phyloP scores from a whole-genome alignment of 2,113 vertebrate genomes.

The Meriones unguiculatus region DNA sequence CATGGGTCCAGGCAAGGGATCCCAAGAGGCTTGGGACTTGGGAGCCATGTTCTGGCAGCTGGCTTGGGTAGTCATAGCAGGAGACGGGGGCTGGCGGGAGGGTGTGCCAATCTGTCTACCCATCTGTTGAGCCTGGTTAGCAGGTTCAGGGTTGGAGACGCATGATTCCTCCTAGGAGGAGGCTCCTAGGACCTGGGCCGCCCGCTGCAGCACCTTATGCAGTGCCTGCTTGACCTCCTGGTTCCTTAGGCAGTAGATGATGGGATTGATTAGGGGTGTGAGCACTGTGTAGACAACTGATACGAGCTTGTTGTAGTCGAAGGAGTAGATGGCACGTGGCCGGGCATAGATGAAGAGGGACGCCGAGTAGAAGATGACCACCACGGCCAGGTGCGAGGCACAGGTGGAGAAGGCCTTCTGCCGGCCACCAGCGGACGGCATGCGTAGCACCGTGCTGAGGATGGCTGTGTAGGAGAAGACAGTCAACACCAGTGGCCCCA shows the following conservation, averaged over 20 bases:
- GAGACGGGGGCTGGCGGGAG: neutral
- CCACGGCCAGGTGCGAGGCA: constrained; percentile 69
- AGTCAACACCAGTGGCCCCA: constrained; percentile 73
- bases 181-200: neutral
- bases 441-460: constrained; percentile 55
- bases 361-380: constrained; percentile 77
- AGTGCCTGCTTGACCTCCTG: constrained; percentile 76
- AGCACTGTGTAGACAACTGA: constrained; percentile 78
- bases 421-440: constrained; percentile 34
- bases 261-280: constrained; percentile 75
- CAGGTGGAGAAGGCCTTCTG: constrained; percentile 81
- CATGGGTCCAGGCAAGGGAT: neutral
- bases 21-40: neutral
- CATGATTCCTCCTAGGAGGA: neutral
- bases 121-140: neutral
- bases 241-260: constrained; percentile 81
- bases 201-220: neutral
- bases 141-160: neutral
- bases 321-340: constrained; percentile 73
- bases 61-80: too few species aligned
- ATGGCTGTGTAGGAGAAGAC: constrained; percentile 72
- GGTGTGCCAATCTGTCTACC: neutral
- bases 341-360: constrained; percentile 80
- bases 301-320: constrained; percentile 76
- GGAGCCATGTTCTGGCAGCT: neutral